Evolutionary conservation across 30 jellyfish, hydroid and myxozoan species (phyloP).

Genomic region (Aurelia coerulea): DNA sequence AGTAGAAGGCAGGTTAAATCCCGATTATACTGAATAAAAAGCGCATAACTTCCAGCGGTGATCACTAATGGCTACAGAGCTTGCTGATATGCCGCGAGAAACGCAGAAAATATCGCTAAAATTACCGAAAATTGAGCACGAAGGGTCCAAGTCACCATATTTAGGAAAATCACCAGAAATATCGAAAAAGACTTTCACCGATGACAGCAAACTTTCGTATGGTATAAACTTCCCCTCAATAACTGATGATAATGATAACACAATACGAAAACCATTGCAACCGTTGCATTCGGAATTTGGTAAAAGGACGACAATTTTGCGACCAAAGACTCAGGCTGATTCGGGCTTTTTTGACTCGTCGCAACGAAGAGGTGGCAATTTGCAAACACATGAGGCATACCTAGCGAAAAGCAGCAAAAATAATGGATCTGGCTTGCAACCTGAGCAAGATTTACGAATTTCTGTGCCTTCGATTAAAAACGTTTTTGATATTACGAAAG

Average conservation of each 20-base stretch:
- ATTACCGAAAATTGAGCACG: slow-evolving; percentile 48
- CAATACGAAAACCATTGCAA: neutral
- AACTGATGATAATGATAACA: slow-evolving; percentile 13
- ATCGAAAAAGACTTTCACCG: neutral
- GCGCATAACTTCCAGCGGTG: too few relatives aligned
- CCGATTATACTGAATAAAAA: too few relatives aligned
- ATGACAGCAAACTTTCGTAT: neutral
- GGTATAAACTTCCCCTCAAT: slow-evolving; percentile 19
- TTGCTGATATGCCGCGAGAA: neutral
- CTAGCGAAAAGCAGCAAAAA: too few relatives aligned
- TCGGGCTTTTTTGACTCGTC: slow-evolving; percentile 3
- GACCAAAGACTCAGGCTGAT: neutral
- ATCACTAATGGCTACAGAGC: neutral
- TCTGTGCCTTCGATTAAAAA: too few relatives aligned
- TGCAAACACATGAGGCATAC: neutral
- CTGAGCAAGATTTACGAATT: neutral
- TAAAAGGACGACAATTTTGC: neutral
- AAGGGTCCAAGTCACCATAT: neutral
- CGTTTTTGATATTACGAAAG: too few relatives aligned
- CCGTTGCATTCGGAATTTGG: neutral
- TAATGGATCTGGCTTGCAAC: neutral
- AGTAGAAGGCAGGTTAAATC: too few relatives aligned
- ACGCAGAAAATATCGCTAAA: slow-evolving; percentile 10
- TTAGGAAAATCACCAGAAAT: neutral
- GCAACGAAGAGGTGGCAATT: neutral